phyloP scores from a whole-genome alignment of 2,797 vertebrate genomes.

The Sus cebifrons region DNA sequence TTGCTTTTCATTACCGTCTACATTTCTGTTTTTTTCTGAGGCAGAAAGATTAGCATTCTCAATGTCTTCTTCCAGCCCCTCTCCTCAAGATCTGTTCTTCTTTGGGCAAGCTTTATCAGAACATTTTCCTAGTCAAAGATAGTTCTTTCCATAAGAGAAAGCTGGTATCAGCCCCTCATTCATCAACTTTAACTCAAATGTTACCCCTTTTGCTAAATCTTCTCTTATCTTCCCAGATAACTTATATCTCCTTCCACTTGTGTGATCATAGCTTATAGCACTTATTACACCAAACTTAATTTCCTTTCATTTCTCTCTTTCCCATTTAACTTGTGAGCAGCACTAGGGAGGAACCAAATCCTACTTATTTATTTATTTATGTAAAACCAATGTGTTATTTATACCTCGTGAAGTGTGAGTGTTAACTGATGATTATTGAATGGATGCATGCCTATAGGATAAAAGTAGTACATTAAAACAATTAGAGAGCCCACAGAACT shows the following conservation, averaged over 20 bases:
- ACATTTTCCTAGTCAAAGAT: background rate
- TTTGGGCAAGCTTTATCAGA: background rate
- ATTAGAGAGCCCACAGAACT: background rate
- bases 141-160: background rate
- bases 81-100: background rate
- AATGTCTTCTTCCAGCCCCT: background rate
- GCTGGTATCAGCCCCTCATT: background rate
- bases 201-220: background rate
- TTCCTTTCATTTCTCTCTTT: background rate
- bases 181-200: constrained; percentile 13
- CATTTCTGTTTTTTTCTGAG: background rate
- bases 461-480: background rate
- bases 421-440: background rate
- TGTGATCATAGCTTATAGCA: background rate
- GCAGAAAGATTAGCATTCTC: background rate
- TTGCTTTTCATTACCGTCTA: background rate
- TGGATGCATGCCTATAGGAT: background rate
- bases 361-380: background rate
- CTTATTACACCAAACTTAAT: background rate
- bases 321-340: constrained; percentile 15
- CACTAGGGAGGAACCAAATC: background rate
- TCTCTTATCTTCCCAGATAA: background rate
- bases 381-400: background rate
- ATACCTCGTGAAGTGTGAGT: background rate
- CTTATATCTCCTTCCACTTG: background rate